Evolutionary conservation across 2,888 invertebrate genomes (phyloP).

Genomic region (Chloroclystis v-ata): DNA sequence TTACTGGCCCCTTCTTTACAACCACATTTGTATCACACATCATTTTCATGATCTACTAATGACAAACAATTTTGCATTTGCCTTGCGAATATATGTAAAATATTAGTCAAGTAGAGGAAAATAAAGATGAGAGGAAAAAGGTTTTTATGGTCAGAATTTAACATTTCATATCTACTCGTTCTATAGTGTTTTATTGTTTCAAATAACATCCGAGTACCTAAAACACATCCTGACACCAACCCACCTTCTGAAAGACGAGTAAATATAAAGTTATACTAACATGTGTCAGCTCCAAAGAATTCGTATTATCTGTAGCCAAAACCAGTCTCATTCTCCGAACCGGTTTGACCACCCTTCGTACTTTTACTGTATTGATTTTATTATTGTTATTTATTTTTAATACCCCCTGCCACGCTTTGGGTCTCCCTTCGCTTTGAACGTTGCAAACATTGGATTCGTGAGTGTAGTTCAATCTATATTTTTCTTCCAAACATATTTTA

Average conservation of each 20-base stretch:
- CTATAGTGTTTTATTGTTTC: background rate
- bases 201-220: background rate
- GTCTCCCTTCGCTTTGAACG: slow-evolving; percentile 20
- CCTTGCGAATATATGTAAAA: too few relatives aligned
- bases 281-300: slow-evolving; percentile 9
- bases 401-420: slow-evolving; percentile 20
- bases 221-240: too few relatives aligned
- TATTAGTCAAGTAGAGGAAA: too few relatives aligned
- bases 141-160: too few relatives aligned
- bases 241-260: too few relatives aligned
- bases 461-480: too few relatives aligned
- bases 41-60: too few relatives aligned
- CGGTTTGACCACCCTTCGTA: slow-evolving; percentile 34
- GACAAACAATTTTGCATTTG: background rate
- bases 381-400: slow-evolving; percentile 36
- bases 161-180: background rate
- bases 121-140: too few relatives aligned
- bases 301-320: slow-evolving; percentile 17
- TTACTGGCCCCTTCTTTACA: slow-evolving; percentile 27
- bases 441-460: slow-evolving; percentile 15
- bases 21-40: background rate
- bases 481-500: too few relatives aligned
- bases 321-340: slow-evolving; percentile 25
- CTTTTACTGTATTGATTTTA: slow-evolving; percentile 36
- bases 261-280: too few relatives aligned